phyloP scores from a whole-genome alignment of 2,888 invertebrate species.

The Perizoma flavofasciatum region DNA sequence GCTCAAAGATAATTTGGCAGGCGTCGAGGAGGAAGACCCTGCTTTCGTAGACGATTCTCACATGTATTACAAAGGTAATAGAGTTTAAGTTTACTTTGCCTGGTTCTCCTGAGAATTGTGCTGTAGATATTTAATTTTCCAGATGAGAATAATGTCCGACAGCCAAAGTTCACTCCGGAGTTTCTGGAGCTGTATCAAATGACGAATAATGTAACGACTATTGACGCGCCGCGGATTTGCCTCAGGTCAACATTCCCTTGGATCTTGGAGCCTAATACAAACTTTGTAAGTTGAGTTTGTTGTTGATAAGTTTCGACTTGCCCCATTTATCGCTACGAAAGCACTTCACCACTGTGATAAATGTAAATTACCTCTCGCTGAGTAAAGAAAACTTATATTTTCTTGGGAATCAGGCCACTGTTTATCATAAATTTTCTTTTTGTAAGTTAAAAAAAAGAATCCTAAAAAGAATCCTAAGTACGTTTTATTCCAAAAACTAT shows the following conservation, averaged over 20 bases:
- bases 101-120: slow-evolving; percentile 14
- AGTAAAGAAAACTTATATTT: slow-evolving; percentile 6
- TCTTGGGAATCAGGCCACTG: slow-evolving; percentile 1
- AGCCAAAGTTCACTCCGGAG: slow-evolving; percentile 68
- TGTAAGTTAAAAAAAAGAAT: too few relatives aligned
- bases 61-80: slow-evolving; percentile 72
- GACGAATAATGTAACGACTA: slow-evolving; percentile 69
- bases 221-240: slow-evolving; percentile 69
- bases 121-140: slow-evolving; percentile 41
- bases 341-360: neutral
- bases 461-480: too few relatives aligned
- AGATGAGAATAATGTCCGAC: slow-evolving; percentile 70
- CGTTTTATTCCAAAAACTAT: too few relatives aligned
- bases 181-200: slow-evolving; percentile 70
- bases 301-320: slow-evolving; percentile 7
- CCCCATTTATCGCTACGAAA: neutral
- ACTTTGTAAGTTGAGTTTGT: slow-evolving; percentile 59
- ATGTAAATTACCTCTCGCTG: neutral
- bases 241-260: slow-evolving; percentile 74
- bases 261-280: slow-evolving; percentile 77
- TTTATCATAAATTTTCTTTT: slow-evolving; percentile 7
- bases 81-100: slow-evolving; percentile 31
- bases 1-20: slow-evolving; percentile 71
- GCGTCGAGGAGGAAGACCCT: slow-evolving; percentile 68
- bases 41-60: slow-evolving; percentile 76